Evolutionary conservation across 2,888 invertebrate species (phyloP).

Genomic region (Tetragnatha montana): DNA sequence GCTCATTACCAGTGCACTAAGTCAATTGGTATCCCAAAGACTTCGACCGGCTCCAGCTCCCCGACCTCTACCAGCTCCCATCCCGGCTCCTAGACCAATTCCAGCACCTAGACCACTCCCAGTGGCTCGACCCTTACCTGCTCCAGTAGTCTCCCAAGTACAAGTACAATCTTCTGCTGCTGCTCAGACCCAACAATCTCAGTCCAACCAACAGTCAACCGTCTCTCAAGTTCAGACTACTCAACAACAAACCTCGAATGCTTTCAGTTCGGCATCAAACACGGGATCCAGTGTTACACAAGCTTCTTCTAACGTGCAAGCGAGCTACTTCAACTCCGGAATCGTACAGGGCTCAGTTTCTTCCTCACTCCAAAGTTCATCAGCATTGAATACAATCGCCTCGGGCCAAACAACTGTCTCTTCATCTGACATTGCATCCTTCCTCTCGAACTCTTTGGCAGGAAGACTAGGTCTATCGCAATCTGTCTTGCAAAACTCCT

Average conservation of each 20-base stretch:
- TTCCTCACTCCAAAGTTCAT: background rate
- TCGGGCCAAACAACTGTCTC: background rate
- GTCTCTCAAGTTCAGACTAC: background rate
- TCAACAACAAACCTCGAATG: background rate
- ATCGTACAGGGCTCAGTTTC: conserved; percentile 6
- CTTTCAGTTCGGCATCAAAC: background rate
- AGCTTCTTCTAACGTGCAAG: background rate
- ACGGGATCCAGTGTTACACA: background rate
- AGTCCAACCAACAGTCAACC: background rate
- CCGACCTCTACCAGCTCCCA: background rate
- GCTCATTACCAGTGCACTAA: background rate
- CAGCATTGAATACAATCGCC: background rate
- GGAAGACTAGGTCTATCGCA: background rate
- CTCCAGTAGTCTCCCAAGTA: background rate
- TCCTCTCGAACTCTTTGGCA: background rate
- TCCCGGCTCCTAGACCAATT: background rate
- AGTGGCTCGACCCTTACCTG: background rate
- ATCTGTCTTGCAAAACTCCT: background rate
- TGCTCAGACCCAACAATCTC: background rate
- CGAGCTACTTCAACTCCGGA: conserved; percentile 6
- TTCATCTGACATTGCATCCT: background rate
- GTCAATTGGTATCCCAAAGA: background rate
- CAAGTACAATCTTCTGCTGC: conserved; percentile 1
- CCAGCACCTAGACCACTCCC: background rate
- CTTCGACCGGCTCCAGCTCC: background rate